Percentiles rank a stretch among this genome's conserved stretches.
Conservation (phyloP, 1,140 invertebrate genomes). For the Anthonomus grandis region DNA sequence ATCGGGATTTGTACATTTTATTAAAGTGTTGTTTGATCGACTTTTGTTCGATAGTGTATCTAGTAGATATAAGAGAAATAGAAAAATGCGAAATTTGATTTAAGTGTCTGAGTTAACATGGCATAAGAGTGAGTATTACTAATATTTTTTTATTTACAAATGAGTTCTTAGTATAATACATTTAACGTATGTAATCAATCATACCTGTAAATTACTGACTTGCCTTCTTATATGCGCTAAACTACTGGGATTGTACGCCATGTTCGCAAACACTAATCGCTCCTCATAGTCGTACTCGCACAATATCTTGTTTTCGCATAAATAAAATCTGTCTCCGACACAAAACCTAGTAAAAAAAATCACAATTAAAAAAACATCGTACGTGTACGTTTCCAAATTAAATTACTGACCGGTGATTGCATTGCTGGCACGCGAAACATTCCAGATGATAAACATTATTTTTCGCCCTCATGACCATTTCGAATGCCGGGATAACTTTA, state of each 20-base stretch:
- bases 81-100: not conserved
- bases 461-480: conserved; percentile 95
- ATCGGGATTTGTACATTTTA: not conserved
- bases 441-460: conserved; percentile 94
- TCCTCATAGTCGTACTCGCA: conserved; percentile 98
- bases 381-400: conserved; percentile 55
- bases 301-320: conserved; percentile 95
- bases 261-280: conserved; percentile 83
- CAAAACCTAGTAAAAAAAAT: conserved; percentile 84
- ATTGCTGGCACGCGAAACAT: conserved; percentile 95
- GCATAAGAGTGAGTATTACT: not conserved
- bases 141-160: not conserved
- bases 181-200: conserved; percentile 5
- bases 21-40: not conserved
- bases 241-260: conserved; percentile 85
- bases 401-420: conserved; percentile 91
- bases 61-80: too few species aligned
- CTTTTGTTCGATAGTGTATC: not conserved
- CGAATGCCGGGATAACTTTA: conserved; percentile 93
- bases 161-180: not conserved
- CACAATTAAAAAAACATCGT: not conserved
- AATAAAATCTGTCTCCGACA: conserved; percentile 92
- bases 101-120: not conserved
- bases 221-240: conserved; percentile 84
- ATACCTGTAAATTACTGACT: conserved; percentile 72